These are phyloP conservation scores for Bombus haemorrhoidalis DNA, from an alignment of 1,140 invertebrate genomes.

Conservation along the genomic window DNA sequence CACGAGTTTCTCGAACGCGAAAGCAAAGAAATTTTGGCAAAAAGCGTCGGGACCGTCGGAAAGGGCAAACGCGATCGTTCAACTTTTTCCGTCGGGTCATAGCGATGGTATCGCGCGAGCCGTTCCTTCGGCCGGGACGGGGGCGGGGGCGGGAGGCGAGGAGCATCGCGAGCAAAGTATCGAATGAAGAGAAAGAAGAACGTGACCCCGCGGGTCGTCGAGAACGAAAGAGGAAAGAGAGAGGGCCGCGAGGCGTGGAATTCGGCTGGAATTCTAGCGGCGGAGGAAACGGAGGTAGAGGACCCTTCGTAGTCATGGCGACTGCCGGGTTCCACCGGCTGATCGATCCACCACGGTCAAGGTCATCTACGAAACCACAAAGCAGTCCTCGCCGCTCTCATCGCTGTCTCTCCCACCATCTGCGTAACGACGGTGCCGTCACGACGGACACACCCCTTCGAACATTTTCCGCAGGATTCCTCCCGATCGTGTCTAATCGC, in stretches of 20 bases:
- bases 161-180: neutral
- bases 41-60: fast-evolving
- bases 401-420: neutral
- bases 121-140: neutral
- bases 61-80: neutral
- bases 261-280: slow-evolving; percentile 61
- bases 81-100: neutral
- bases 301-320: slow-evolving; percentile 80
- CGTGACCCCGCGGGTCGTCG: neutral
- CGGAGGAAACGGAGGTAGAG: slow-evolving; percentile 67
- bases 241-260: slow-evolving; percentile 28
- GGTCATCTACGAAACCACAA: slow-evolving; percentile 74
- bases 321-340: slow-evolving; percentile 78
- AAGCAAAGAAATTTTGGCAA: neutral
- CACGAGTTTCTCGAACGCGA: neutral
- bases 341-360: slow-evolving; percentile 82
- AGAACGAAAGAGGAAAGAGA: neutral
- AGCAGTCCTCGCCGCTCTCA: slow-evolving; percentile 22
- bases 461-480: slow-evolving; percentile 31
- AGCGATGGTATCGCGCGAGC: neutral
- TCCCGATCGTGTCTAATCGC: slow-evolving; percentile 49
- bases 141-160: no score
- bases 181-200: neutral
- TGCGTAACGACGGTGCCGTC: neutral
- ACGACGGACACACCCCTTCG: slow-evolving; percentile 55